Percentiles rank a stretch among this genome's conserved stretches.
Evolutionary conservation across 2,797 vertebrate species (phyloP).

Genomic region (Thunnus albacares): DNA sequence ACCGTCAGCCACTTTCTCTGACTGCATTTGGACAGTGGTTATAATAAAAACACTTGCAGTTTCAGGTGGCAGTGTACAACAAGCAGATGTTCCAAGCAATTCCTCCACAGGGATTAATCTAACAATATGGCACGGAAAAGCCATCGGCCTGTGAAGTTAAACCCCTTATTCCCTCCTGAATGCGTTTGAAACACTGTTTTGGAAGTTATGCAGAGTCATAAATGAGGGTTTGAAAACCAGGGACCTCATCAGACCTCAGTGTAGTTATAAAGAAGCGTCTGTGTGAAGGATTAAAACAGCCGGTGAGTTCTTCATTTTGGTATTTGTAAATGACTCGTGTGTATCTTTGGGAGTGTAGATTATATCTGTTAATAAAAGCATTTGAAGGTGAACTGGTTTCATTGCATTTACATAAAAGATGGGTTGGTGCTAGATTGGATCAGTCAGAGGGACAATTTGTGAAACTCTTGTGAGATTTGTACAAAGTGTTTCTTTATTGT

Average conservation of each 20-base stretch:
- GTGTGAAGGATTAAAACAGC: slow-evolving; percentile 27
- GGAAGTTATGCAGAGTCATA: slow-evolving; percentile 31
- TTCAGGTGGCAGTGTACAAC: slow-evolving; percentile 66
- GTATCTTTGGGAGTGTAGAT: slow-evolving; percentile 46
- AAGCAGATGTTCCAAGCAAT: slow-evolving; percentile 42
- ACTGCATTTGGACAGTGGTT: slow-evolving; percentile 49
- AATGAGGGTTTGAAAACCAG: slow-evolving; percentile 18
- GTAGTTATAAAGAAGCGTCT: background rate
- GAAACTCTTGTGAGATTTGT: too few relatives aligned
- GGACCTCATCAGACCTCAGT: slow-evolving; percentile 9
- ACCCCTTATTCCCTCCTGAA: background rate
- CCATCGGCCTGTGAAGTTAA: background rate
- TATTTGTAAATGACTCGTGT: slow-evolving; percentile 20
- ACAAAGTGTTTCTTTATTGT: too few relatives aligned
- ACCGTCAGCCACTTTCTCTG: slow-evolving; percentile 22
- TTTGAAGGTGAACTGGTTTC: slow-evolving; percentile 5
- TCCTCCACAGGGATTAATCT: slow-evolving; percentile 36
- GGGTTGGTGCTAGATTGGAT: too few relatives aligned
- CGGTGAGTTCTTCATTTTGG: slow-evolving; percentile 35
- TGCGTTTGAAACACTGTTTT: background rate
- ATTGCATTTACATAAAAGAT: background rate
- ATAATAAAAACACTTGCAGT: slow-evolving; percentile 73
- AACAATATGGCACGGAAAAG: slow-evolving; percentile 35
- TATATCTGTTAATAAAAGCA: slow-evolving; percentile 5
- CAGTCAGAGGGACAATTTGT: too few relatives aligned